Percentiles rank a stretch among this genome's conserved stretches.
These are phyloP conservation scores for Ianthella basta DNA, from an alignment of 37 sponge, comb jelly and placozoan species.

Conservation along the genomic window DNA sequence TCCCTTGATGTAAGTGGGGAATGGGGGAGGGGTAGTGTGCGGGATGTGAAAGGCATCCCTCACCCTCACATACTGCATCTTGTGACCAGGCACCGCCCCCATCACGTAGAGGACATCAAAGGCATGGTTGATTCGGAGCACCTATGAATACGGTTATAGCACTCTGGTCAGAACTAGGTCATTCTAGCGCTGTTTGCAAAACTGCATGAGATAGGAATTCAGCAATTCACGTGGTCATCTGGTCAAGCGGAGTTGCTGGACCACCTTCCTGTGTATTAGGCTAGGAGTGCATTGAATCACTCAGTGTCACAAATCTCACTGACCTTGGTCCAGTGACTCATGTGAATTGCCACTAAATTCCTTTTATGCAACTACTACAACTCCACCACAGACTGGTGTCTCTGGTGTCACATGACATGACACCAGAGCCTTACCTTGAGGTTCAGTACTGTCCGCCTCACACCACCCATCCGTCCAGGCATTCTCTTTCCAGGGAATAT, in stretches of 20 bases:
- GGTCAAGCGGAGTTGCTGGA: no score
- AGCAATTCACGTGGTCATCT: no score
- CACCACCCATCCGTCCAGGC: constrained; percentile 95
- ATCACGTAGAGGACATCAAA: constrained; percentile 84
- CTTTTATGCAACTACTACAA: no score
- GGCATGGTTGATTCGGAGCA: constrained; percentile 75
- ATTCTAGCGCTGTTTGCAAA: no score
- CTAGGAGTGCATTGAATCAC: no score
- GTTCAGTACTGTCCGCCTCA: constrained; percentile 53
- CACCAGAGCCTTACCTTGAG: constrained; percentile 53
- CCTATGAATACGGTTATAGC: constrained; percentile 39
- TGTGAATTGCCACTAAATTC: no score
- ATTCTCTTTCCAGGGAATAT: constrained; percentile 93
- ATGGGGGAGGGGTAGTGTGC: constrained; percentile 55
- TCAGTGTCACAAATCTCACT: no score
- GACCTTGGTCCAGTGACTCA: no score
- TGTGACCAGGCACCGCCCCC: constrained; percentile 82
- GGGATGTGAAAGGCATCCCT: constrained; percentile 70
- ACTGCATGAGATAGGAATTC: no score
- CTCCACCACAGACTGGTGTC: no score
- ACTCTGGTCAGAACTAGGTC: background rate
- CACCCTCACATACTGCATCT: constrained; percentile 60
- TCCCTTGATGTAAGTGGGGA: constrained; percentile 59
- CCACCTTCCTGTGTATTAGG: no score
- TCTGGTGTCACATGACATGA: no score